Evolutionary conservation across 2,797 vertebrate species (phyloP), one percentile per base, ranked within the genome.

Genomic region (Eleutherodactylus coqui): DNA sequence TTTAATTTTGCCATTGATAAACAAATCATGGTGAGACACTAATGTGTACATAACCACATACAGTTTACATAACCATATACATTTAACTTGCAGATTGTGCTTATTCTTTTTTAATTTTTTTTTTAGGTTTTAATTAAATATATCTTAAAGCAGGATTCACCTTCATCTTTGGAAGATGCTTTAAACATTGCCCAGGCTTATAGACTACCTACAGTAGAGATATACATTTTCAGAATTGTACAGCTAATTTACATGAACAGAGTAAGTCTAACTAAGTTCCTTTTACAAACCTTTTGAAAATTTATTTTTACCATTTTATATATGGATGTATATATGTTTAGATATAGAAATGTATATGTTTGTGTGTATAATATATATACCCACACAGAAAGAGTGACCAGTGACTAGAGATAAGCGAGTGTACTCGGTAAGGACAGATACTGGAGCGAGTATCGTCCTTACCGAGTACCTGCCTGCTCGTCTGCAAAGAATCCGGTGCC

Each of bases 101-200:
- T 49, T 24, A 64, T 47, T 49, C 1, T 49, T 69, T 0, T 84
- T 11, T 0, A 87, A n/a, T 83, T 53, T 47, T 16, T 87, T 21
- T 89, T 62, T 88, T 91, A 99, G 98, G 95, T 92, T 21, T 92
- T 98, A 73, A 95, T 96, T 45, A 95, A 95, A 88, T 96, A 96
- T 88, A 98, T 99, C 87, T 92, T 98, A 43, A 98, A 96, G 82
- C 97, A 98, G 92, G 95, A 97, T 81, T 88, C 95, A 0, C 92
- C 95, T 0, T 94, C 94, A 47, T 98, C 96, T n/a, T 91, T 98
- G 69, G 94, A 97, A 62, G 97, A 99, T 88, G 95, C 96, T 53
- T 91, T 99, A 88, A 97, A 95, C 89, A 94, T 99, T 53, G 96
- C 95, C 2, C 90, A 93, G 60, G 95, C 96, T 0, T 98, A 97